Conservation (phyloP, 2,888 invertebrate species). For the Hedya salicella region DNA sequence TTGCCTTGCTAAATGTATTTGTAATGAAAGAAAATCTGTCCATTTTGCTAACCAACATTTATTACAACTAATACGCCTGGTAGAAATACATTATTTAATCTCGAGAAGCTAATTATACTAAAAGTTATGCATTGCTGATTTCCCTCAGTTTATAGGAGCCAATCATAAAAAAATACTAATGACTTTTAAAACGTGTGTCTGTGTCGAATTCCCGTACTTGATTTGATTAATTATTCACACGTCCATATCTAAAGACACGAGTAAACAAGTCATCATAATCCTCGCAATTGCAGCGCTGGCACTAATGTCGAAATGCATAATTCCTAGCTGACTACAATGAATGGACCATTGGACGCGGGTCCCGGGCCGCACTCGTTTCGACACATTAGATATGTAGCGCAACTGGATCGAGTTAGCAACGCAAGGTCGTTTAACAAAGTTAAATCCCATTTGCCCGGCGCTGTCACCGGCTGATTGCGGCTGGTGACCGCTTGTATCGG, state of each 20-base stretch:
- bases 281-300: not conserved
- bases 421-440: slow-evolving; percentile 81
- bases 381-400: slow-evolving; percentile 54
- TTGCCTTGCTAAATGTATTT: too few relatives aligned
- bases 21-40: too few relatives aligned
- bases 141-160: too few relatives aligned
- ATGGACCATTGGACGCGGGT: slow-evolving; percentile 15
- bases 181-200: slow-evolving; percentile 2
- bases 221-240: slow-evolving; percentile 3
- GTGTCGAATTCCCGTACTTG: slow-evolving; percentile 13
- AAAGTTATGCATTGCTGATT: too few relatives aligned
- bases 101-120: too few relatives aligned
- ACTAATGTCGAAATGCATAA: slow-evolving; percentile 19
- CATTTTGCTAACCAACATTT: too few relatives aligned
- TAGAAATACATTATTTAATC: too few relatives aligned
- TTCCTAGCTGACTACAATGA: slow-evolving; percentile 16
- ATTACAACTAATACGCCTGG: too few relatives aligned
- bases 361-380: slow-evolving; percentile 55
- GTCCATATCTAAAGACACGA: not conserved
- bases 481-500: slow-evolving; percentile 47
- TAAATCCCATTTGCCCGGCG: slow-evolving; percentile 77
- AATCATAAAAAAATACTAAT: too few relatives aligned
- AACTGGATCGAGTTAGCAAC: slow-evolving; percentile 75
- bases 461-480: slow-evolving; percentile 71
- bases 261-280: not conserved